Conservation (phyloP, 2,888 invertebrate species). For the Xestia rhomboidea region DNA sequence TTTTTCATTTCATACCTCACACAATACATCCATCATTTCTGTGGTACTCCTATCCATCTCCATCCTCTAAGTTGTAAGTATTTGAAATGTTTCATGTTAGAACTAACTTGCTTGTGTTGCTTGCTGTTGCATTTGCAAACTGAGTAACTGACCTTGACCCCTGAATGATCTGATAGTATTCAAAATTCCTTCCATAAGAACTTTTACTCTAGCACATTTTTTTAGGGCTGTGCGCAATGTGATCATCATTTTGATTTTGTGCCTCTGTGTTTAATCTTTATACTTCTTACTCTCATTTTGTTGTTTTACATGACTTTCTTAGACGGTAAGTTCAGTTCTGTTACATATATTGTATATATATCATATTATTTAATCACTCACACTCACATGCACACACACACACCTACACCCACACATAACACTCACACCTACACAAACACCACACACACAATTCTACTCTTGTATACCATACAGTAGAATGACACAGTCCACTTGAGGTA, state of each 20-base stretch:
- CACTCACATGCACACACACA: too few relatives aligned
- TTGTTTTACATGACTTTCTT: conserved; percentile 35
- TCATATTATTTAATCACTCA: too few relatives aligned
- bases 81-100: conserved; percentile 13
- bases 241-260: neutral
- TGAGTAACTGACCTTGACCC: neutral
- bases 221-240: neutral
- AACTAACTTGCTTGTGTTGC: neutral
- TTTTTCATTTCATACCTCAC: neutral
- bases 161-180: neutral
- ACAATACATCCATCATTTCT: neutral
- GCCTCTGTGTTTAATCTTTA: neutral
- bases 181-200: neutral
- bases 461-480: too few relatives aligned
- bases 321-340: conserved; percentile 29
- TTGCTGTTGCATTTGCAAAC: neutral
- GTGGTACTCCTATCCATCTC: neutral
- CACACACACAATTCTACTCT: too few relatives aligned
- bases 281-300: neutral
- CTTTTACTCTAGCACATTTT: neutral
- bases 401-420: too few relatives aligned
- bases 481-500: too few relatives aligned
- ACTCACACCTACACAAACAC: too few relatives aligned
- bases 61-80: conserved; percentile 8
- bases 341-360: too few relatives aligned